Conservation (phyloP, 2,888 invertebrate genomes). For the Carcina quercana region DNA sequence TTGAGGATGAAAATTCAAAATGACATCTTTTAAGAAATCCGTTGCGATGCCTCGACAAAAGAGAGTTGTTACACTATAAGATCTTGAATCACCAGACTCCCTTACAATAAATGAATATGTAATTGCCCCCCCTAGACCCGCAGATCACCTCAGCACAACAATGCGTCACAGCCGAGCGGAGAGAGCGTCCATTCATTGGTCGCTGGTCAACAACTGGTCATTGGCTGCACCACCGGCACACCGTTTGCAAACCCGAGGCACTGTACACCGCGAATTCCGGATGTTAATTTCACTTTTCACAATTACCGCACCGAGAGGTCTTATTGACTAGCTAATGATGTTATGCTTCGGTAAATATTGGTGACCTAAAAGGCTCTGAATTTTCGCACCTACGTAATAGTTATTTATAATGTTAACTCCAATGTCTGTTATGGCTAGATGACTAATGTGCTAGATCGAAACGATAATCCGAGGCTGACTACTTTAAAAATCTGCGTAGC, state of each 20-base stretch:
- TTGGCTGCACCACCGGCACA: constrained; percentile 13
- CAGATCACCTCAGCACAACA: constrained; percentile 1
- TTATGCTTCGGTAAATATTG: constrained; percentile 6
- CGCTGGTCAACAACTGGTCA: constrained; percentile 17
- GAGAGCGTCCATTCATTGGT: constrained; percentile 25
- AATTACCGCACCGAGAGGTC: constrained; percentile 8
- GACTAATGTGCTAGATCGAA: too few relatives aligned
- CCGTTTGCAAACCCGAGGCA: constrained; percentile 10
- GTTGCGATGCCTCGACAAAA: too few relatives aligned
- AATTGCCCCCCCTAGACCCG: background rate
- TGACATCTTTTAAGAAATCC: too few relatives aligned
- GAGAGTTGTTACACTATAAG: too few relatives aligned
- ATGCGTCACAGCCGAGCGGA: constrained; percentile 5
- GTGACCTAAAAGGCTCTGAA: too few relatives aligned
- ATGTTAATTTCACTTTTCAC: constrained; percentile 38
- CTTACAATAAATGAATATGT: constrained; percentile 11
- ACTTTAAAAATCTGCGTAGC: too few relatives aligned
- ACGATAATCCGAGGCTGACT: too few relatives aligned
- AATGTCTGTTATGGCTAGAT: too few relatives aligned
- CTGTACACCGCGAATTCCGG: too few relatives aligned
- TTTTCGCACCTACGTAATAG: too few relatives aligned
- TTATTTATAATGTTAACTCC: too few relatives aligned
- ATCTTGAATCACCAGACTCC: constrained; percentile 10
- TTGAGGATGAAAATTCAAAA: too few relatives aligned
- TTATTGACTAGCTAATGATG: constrained; percentile 4